Percentiles rank a stretch among this genome's conserved stretches.
phyloP scores from a whole-genome alignment of 2,113 vertebrate genomes.

The Thamnaconus septentrionalis region DNA sequence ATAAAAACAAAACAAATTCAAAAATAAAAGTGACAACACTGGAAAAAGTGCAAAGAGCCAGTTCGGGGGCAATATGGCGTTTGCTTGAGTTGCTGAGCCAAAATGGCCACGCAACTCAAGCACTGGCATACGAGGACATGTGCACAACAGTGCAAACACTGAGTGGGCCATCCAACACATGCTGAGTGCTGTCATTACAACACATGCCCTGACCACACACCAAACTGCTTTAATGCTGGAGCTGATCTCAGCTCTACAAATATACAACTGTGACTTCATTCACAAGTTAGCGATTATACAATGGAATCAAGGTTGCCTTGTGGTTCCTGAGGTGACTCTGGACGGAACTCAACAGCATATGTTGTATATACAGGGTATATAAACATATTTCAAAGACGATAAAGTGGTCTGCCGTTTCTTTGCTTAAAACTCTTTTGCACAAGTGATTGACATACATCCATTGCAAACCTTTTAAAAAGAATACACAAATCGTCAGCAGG shows the following conservation, averaged over 20 bases:
- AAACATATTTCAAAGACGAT: conserved; percentile 71
- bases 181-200: conserved; percentile 89
- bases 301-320: conserved; percentile 74
- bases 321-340: conserved; percentile 42
- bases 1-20: conserved; percentile 48
- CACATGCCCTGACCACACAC: conserved; percentile 84
- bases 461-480: conserved; percentile 84
- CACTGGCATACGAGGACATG: conserved; percentile 85
- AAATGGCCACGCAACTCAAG: conserved; percentile 90
- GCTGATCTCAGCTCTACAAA: conserved; percentile 49
- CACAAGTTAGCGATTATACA: conserved; percentile 77
- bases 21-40: no score
- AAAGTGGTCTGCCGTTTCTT: conserved; percentile 37
- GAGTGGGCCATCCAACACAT: conserved; percentile 92
- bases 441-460: conserved; percentile 76
- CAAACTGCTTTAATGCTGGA: conserved; percentile 69
- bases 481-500: conserved; percentile 77
- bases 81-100: conserved; percentile 91
- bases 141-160: conserved; percentile 88
- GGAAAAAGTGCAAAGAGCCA: conserved; percentile 81
- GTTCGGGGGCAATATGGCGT: conserved; percentile 88
- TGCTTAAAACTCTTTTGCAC: conserved; percentile 48
- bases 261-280: conserved; percentile 63
- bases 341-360: conserved; percentile 68
- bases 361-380: conserved; percentile 78